Conservation (phyloP, 2,797 vertebrate genomes). For the Peromyscus attwateri region DNA sequence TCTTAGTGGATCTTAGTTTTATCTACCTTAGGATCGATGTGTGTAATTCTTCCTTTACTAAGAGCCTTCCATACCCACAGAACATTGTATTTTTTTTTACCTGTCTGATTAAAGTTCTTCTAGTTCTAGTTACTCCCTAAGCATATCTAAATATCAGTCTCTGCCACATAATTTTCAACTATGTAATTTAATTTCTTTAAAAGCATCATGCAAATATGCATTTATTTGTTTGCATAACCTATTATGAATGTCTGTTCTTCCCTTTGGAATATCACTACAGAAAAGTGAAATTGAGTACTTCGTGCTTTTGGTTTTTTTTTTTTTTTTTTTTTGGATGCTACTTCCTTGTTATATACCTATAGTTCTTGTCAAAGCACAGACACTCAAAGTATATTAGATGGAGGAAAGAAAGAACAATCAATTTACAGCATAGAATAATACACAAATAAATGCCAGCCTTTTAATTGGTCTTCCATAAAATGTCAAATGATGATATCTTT, state of each 20-base stretch:
- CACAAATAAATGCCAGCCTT: not conserved
- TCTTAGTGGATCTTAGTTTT: not conserved
- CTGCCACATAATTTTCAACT: not conserved
- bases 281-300: not conserved
- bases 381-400: not conserved
- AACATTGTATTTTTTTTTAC: not conserved
- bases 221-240: not conserved
- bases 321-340: not conserved
- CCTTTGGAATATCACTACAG: not conserved
- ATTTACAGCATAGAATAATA: not conserved
- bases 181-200: not conserved
- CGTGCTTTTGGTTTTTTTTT: too few relatives aligned
- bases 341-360: not conserved
- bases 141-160: not conserved
- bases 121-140: not conserved
- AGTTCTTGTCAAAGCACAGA: not conserved
- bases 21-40: not conserved
- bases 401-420: not conserved
- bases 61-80: accelerated
- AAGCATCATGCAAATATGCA: not conserved
- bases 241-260: not conserved
- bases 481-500: not conserved
- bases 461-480: not conserved
- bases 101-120: not conserved
- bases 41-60: not conserved